Evolutionary conservation across 2,113 vertebrate species (phyloP).

Genomic region (Nanger granti): DNA sequence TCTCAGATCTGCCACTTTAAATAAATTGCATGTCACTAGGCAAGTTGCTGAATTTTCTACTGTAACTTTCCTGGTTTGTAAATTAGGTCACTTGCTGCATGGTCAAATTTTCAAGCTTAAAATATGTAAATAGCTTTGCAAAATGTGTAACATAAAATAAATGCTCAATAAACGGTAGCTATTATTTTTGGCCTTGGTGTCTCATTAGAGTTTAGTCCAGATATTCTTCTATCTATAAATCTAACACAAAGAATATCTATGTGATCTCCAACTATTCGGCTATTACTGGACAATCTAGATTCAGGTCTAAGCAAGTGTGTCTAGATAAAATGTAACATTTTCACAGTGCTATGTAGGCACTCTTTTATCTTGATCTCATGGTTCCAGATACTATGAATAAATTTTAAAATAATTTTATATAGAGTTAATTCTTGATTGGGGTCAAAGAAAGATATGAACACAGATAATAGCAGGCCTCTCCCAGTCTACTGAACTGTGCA

Average conservation of each 20-base stretch:
- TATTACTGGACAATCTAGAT: not conserved
- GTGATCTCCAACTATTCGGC: not conserved
- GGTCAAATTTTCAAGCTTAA: not conserved
- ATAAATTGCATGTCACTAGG: not conserved
- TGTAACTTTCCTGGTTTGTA: not conserved
- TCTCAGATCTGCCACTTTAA: not conserved
- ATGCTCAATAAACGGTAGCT: not conserved
- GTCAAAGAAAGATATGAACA: not conserved
- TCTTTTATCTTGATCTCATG: not conserved
- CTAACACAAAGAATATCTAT: not conserved
- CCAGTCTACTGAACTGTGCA: not conserved
- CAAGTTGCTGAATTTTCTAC: constrained; percentile 1
- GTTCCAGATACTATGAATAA: not conserved
- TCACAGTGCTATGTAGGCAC: not conserved
- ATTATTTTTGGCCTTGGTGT: not conserved
- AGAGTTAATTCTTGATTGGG: not conserved
- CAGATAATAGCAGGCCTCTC: not conserved
- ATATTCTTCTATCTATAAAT: not conserved
- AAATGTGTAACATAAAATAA: not conserved
- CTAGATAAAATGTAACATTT: not conserved
- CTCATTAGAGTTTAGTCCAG: not conserved
- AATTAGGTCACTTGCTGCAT: not conserved
- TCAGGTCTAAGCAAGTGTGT: not conserved
- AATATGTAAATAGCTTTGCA: not conserved
- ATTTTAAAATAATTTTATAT: not conserved